Evolutionary conservation across 2,113 vertebrate genomes (phyloP).

Genomic region (Parotia lawesii): DNA sequence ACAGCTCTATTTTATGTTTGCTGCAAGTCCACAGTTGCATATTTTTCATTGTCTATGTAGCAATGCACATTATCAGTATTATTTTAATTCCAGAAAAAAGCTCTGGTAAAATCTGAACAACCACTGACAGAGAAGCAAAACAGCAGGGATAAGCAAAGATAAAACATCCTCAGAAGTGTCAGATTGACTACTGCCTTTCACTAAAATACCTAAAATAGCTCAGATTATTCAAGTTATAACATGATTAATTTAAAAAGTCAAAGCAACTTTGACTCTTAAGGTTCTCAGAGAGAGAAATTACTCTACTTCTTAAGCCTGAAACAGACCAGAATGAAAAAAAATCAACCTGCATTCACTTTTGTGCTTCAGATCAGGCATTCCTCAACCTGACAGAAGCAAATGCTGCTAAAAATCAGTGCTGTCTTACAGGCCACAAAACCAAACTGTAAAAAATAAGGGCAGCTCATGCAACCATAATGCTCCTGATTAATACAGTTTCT

Average conservation of each 20-base stretch:
- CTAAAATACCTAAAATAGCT: background rate
- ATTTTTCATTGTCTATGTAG: background rate
- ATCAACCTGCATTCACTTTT: background rate
- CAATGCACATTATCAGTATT: background rate
- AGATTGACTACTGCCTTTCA: background rate
- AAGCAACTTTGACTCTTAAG: background rate
- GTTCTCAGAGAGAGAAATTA: background rate
- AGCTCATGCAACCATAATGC: background rate
- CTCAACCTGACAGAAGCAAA: background rate
- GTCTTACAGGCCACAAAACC: background rate
- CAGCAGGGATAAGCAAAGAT: background rate
- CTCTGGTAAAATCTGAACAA: background rate
- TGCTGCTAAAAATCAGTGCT: background rate
- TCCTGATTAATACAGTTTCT: background rate
- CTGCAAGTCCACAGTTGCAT: accelerated
- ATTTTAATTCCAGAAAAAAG: background rate
- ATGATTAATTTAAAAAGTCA: background rate
- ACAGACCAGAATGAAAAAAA: background rate
- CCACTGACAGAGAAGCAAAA: background rate
- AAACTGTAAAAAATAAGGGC: background rate
- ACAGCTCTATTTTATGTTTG: background rate
- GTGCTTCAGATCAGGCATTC: background rate
- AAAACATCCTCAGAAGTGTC: background rate
- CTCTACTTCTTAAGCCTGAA: background rate
- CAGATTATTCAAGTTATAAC: background rate